Evolutionary conservation across 2,797 vertebrate genomes (phyloP).

Genomic region (Oceanodroma leucorhoa): DNA sequence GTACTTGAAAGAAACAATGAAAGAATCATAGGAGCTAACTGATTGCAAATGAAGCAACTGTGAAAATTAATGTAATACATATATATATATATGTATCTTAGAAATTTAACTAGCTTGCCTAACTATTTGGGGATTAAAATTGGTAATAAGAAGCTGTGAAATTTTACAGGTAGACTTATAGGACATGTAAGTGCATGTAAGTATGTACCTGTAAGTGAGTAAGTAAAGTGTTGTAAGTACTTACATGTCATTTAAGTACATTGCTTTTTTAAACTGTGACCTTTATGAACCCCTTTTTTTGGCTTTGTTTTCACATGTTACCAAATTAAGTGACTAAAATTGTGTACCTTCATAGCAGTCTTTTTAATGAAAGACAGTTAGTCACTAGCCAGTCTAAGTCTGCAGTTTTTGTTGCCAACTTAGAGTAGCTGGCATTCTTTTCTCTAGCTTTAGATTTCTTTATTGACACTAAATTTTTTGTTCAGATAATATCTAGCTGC

Average conservation of each 20-base stretch:
- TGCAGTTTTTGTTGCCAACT: neutral
- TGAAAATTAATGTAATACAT: neutral
- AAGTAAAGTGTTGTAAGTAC: neutral
- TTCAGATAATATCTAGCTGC: neutral
- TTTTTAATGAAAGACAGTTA: neutral
- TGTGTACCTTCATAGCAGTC: neutral
- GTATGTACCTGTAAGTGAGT: neutral
- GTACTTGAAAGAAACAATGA: neutral
- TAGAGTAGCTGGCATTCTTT: neutral
- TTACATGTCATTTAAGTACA: neutral
- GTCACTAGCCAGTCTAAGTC: neutral
- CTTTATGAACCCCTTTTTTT: neutral
- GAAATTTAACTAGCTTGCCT: neutral
- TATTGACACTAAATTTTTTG: neutral
- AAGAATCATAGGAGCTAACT: neutral
- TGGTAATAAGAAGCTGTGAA: neutral
- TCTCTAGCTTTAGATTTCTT: neutral
- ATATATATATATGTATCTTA: neutral
- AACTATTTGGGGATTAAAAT: neutral
- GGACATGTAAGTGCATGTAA: neutral
- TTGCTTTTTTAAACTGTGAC: neutral
- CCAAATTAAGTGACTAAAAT: neutral
- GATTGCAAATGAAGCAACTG: neutral
- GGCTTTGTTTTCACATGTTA: neutral
- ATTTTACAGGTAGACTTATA: neutral